phyloP scores from a whole-genome alignment of 2,113 vertebrate genomes.

The Dolichotis patagonum region DNA sequence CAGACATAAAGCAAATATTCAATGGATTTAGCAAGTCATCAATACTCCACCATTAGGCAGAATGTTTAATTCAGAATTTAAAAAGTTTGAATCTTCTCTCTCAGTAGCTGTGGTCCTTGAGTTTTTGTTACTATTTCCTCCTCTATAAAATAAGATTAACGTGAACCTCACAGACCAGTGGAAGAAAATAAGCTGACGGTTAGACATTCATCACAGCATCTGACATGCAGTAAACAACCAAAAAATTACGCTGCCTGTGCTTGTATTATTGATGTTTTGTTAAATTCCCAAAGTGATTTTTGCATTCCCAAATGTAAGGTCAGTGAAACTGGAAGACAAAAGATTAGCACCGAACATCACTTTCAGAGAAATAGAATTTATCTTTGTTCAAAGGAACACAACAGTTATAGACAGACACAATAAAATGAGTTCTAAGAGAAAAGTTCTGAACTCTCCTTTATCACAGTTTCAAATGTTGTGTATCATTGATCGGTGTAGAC shows the following conservation, averaged over 20 bases:
- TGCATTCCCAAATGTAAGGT: background rate
- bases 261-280: background rate
- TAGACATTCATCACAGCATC: background rate
- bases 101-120: background rate
- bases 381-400: background rate
- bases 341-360: slow-evolving; percentile 15
- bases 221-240: background rate
- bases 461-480: background rate
- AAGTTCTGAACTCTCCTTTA: background rate
- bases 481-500: background rate
- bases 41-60: background rate
- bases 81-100: slow-evolving; percentile 41
- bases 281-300: slow-evolving; percentile 29
- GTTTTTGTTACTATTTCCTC: background rate
- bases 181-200: background rate
- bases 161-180: background rate
- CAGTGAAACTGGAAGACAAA: background rate
- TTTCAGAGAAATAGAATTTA: slow-evolving; percentile 22
- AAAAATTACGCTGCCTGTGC: background rate
- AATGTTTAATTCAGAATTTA: background rate
- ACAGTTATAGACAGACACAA: background rate
- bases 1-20: background rate
- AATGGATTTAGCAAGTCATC: background rate
- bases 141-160: background rate
- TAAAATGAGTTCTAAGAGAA: background rate